Conservation (phyloP, 2,888 invertebrate species). For the Anoncus sp. region DNA sequence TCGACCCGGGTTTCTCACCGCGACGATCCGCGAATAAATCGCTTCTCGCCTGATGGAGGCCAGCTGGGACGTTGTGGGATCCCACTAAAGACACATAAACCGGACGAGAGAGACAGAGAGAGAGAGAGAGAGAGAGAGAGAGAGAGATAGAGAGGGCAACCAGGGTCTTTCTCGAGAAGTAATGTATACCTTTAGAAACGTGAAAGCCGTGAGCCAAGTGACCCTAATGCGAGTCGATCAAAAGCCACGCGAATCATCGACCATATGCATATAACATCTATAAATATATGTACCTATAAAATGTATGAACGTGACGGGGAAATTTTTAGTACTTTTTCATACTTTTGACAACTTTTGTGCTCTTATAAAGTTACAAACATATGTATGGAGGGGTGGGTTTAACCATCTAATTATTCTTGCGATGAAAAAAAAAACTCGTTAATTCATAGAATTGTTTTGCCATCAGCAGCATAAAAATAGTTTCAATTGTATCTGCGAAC, state of each 20-base stretch:
- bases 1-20: slow-evolving; percentile 41
- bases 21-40: slow-evolving; percentile 73
- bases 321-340: no score
- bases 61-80: slow-evolving; percentile 51
- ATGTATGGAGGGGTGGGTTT: no score
- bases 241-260: slow-evolving; percentile 48
- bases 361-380: neutral
- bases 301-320: no score
- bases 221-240: slow-evolving; percentile 69
- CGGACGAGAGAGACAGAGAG: no score
- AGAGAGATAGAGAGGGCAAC: slow-evolving; percentile 28
- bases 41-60: slow-evolving; percentile 50
- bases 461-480: no score
- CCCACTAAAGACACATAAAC: slow-evolving; percentile 22
- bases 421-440: no score
- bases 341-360: neutral
- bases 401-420: no score
- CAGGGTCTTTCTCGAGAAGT: slow-evolving; percentile 37
- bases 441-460: no score
- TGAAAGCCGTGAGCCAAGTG: slow-evolving; percentile 70
- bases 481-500: no score
- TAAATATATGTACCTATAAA: neutral
- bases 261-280: slow-evolving; percentile 14
- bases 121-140: no score
- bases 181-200: slow-evolving; percentile 56